These are phyloP conservation scores for Heliconius sara DNA, from an alignment of 2,888 invertebrate species.

Conservation along the genomic window DNA sequence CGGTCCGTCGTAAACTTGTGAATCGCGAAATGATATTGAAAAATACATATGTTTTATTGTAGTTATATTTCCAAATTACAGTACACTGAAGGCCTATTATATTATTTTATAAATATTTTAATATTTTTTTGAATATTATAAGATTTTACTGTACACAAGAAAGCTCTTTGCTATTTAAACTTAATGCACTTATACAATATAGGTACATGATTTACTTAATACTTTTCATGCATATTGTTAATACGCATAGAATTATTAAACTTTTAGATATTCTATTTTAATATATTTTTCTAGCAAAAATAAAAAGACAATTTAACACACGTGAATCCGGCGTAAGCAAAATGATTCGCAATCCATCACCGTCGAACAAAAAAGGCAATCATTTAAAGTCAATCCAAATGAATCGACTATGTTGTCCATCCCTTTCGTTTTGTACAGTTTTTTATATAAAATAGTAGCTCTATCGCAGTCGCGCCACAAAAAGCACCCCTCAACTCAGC, in stretches of 20 bases:
- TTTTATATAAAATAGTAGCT: conserved; percentile 43
- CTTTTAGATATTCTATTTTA: background rate
- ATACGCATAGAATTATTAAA: background rate
- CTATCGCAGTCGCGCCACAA: conserved; percentile 57
- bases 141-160: background rate
- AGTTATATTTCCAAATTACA: no score
- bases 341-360: conserved; percentile 81
- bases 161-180: background rate
- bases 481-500: conserved; percentile 70
- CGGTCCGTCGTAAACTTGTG: background rate
- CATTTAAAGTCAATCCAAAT: conserved; percentile 83
- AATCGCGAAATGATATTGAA: background rate
- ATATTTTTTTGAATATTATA: background rate
- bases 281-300: conserved; percentile 37
- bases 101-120: background rate
- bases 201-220: background rate
- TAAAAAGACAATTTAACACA: conserved; percentile 43
- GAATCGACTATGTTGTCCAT: conserved; percentile 57
- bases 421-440: conserved; percentile 48
- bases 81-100: background rate
- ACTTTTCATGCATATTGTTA: background rate
- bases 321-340: conserved; percentile 46
- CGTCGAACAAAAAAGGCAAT: conserved; percentile 75
- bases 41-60: background rate
- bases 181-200: background rate